Percentiles rank a stretch among this genome's conserved stretches.
Conservation (phyloP, 1,140 invertebrate species). For the Cataglyphis hispanica region DNA sequence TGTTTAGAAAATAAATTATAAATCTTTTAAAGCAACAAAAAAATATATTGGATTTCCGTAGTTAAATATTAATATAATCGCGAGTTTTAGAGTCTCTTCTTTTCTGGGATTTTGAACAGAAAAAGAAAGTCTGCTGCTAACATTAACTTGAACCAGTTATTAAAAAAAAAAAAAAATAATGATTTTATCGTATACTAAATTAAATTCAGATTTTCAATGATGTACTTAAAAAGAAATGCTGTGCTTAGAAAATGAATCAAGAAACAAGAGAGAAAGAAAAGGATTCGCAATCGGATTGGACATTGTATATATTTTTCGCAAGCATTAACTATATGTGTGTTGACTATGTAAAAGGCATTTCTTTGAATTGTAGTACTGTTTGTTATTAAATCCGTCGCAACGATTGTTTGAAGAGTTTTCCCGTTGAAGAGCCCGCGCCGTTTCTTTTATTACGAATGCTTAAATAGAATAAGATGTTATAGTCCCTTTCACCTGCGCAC, state of each 20-base stretch:
- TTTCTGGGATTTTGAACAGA: conserved; percentile 25
- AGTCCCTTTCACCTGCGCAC: conserved; percentile 55
- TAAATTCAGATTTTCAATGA: conserved; percentile 76
- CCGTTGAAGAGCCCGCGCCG: conserved; percentile 37
- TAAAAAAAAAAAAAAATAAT: conserved; percentile 78
- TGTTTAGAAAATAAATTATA: neutral
- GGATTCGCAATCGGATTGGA: conserved; percentile 13
- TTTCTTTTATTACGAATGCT: conserved; percentile 59
- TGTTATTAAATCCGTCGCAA: conserved; percentile 76
- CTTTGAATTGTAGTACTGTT: conserved; percentile 59
- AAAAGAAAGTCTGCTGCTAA: conserved; percentile 37
- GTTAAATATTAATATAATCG: conserved; percentile 33
- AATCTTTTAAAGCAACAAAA: neutral
- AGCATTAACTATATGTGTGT: conserved; percentile 55
- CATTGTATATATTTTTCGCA: conserved; percentile 52
- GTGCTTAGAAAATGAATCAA: neutral
- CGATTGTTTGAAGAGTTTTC: conserved; percentile 45
- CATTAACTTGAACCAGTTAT: conserved; percentile 68
- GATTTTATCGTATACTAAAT: conserved; percentile 81
- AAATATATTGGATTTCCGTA: conserved; percentile 24
- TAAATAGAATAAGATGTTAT: conserved; percentile 64
- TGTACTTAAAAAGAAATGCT: conserved; percentile 5
- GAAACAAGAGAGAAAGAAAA: conserved; percentile 12
- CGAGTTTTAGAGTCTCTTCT: conserved; percentile 30
- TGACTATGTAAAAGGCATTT: conserved; percentile 71